Evolutionary conservation across 2,888 invertebrate genomes (phyloP), one percentile per base, ranked within the genome.

Genomic region (Incurvaria masculella): DNA sequence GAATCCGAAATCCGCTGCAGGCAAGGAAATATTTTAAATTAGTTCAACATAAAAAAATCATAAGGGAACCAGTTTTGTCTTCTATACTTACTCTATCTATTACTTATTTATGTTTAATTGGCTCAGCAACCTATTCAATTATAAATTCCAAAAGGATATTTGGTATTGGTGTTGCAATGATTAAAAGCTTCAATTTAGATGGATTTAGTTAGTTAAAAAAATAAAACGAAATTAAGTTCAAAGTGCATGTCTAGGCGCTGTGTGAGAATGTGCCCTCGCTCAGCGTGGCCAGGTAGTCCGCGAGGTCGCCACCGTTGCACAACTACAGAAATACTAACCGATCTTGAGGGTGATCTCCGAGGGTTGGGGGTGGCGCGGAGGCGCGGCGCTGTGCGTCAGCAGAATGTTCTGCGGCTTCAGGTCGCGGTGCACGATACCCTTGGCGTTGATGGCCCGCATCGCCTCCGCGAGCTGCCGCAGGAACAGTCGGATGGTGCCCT

Each of bases 331-430:
- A 10, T 5, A 53, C 63, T 74, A 78, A 95, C 94, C 94, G 62
- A 97, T 96, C 85, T 99, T 99, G 47, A 99, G 84, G 52, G 87
- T 89, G 57, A 97, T 96, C 69, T 97, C 91, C 14, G 85, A 81
- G 46, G 86, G 87, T 59, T 86, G 84, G 10, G 92, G 90, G 49
- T 87, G 85, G 53, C 76, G 73, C 5, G 74, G 75, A 49, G 78
- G 72, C 42, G 71, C 64, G 19, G 68, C 88, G 81, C 71, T 87
- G 71, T 96, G 92, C 61, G 95, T 94, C 55, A 99, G 83, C 53
- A 99, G 81, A 65, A 99, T 98, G 78, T 99, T 99, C 80, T 99
- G 99, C 44, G 99, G 99, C 73, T 99, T 99, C 65, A 99, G 84
- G 80, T 99, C 99, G 60, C 99, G 84, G 73, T 99, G 99, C 51